These are phyloP conservation scores for Pteronotus mesoamericanus DNA, from an alignment of 2,797 vertebrate species.

Conservation along the genomic window DNA sequence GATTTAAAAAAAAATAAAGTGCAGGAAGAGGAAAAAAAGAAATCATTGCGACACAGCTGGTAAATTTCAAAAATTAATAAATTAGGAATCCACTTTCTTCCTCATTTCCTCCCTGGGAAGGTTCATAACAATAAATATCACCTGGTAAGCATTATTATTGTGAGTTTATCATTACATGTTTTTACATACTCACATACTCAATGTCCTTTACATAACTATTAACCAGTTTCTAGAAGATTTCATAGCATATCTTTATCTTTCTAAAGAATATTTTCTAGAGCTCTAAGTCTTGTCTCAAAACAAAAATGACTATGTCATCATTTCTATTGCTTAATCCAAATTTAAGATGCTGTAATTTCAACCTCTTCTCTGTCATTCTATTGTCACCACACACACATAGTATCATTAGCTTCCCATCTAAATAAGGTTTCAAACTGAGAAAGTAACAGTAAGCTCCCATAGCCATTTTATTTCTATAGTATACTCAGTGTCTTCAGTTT, in stretches of 20 bases:
- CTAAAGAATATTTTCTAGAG: background rate
- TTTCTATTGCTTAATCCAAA: background rate
- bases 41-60: background rate
- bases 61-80: background rate
- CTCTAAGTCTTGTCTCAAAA: background rate
- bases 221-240: background rate
- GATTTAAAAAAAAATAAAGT: too few relatives aligned
- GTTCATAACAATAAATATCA: background rate
- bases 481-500: too few relatives aligned
- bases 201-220: background rate
- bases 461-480: too few relatives aligned
- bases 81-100: background rate
- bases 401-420: background rate
- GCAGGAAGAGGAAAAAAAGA: too few relatives aligned
- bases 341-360: background rate
- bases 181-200: background rate
- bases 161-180: background rate
- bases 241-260: background rate
- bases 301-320: background rate
- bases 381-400: background rate
- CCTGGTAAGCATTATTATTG: background rate
- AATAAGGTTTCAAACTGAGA: too few relatives aligned
- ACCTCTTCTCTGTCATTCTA: background rate
- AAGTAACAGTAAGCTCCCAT: too few relatives aligned
- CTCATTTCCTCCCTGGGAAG: background rate